A percentile compares a stretch with the other conserved stretches of the same genome.
Evolutionary conservation across 2,888 invertebrate species (phyloP).

Genomic region (Gortyna flavago): DNA sequence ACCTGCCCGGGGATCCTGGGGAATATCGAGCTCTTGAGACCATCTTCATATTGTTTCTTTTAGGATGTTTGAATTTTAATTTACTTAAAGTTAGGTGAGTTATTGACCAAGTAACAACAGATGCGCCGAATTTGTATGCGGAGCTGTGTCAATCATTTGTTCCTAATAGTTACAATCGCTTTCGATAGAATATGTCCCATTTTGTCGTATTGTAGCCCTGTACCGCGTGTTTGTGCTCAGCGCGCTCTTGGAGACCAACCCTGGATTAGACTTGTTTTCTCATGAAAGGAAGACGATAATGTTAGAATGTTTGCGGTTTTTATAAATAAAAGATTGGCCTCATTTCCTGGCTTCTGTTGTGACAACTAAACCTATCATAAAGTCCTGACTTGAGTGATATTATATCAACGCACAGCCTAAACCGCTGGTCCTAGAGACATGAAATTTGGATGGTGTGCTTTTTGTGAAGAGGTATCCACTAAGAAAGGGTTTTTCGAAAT

Average conservation of each 20-base stretch:
- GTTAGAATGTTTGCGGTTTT: background rate
- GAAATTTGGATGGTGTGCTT: no score
- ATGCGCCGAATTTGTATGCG: background rate
- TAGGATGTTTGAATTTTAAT: background rate
- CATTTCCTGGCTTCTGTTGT: background rate
- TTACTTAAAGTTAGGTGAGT: background rate
- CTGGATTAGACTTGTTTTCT: background rate
- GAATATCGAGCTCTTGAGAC: background rate
- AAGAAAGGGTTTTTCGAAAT: no score
- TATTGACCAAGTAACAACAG: background rate
- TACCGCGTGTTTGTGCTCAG: background rate
- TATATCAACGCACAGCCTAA: no score
- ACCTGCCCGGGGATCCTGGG: conserved; percentile 97
- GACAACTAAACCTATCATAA: background rate
- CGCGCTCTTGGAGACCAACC: background rate
- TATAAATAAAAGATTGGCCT: background rate
- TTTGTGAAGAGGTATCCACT: no score
- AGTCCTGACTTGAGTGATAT: no score
- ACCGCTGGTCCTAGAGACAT: no score
- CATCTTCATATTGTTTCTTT: background rate
- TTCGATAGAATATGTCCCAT: background rate
- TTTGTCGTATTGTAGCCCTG: background rate
- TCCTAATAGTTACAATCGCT: background rate
- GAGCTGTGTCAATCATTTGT: background rate
- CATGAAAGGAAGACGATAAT: background rate